These are phyloP conservation scores for Ichneumoninae sp. DNA, from an alignment of 2,888 invertebrate species.

Conservation along the genomic window DNA sequence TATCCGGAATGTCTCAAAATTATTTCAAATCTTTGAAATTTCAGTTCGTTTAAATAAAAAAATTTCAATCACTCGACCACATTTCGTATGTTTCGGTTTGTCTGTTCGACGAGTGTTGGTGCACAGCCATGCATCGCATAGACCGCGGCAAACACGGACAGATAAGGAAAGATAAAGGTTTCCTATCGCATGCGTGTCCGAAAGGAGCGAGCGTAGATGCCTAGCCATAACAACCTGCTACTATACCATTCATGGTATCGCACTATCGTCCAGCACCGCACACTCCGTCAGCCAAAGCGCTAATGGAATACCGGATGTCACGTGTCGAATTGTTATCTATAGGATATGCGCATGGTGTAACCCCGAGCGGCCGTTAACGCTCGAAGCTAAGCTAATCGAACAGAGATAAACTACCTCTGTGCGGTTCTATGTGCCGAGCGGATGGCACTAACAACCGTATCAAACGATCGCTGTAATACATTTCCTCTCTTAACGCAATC, in stretches of 20 bases:
- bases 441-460: slow-evolving; percentile 52
- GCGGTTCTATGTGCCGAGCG: slow-evolving; percentile 43
- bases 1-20: no score
- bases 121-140: not conserved
- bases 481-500: slow-evolving; percentile 40
- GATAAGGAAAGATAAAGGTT: not conserved
- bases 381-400: slow-evolving; percentile 53
- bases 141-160: not conserved
- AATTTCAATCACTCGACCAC: no score
- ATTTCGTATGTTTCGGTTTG: not conserved
- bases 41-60: no score
- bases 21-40: no score
- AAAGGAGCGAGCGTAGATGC: not conserved
- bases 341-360: slow-evolving; percentile 33
- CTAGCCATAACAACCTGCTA: not conserved
- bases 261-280: not conserved
- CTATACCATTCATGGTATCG: slow-evolving; percentile 16
- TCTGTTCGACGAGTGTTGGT: not conserved
- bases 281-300: slow-evolving; percentile 32
- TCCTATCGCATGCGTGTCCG: not conserved
- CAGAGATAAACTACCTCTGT: slow-evolving; percentile 50
- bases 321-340: slow-evolving; percentile 56
- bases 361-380: slow-evolving; percentile 49
- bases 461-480: slow-evolving; percentile 41
- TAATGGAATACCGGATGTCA: slow-evolving; percentile 66